Base-by-base conservation (phyloP, 2,888 invertebrate genomes). In the Microplitis manilae region DNA sequence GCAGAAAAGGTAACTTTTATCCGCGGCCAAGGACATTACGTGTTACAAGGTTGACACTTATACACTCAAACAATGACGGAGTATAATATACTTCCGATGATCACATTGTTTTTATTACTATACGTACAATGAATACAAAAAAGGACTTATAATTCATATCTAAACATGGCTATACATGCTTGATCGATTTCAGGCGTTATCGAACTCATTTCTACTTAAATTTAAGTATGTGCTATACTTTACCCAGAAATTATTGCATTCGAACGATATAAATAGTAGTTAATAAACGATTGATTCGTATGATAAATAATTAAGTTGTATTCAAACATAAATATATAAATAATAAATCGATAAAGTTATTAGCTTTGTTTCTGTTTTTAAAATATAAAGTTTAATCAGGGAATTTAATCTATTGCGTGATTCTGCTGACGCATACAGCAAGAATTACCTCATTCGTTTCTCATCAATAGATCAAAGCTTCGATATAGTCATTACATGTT, bases 1-100 rank as follows among this genome's bases (percentile, higher is more conserved):
- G 13, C 50, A 50, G 50, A 13, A 50, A 50, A 50, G 50, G 50
- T 13, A 50, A 50, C 13, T 50, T 50, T 50, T 50, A 50, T 50
- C 50, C 50, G 50, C 8, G 73, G 78, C 78, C 79, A 82, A 79
- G 80, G 81, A 80, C 80, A 79, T 38, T 40, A 76, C 77, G 72
- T 77, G 74, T n/a, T 73, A 50, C 41, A 41, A 6, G 64, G 62
- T 64, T 40, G 64, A 73, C 73, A 20, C 41, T 62, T 64, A 40
- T 59, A 72, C 39, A 76, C 68, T 72, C 8, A 50, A 13, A 50
- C 50, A 50, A 13, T 13, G 50, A 50, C 50, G 13, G 50, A 50
- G 13, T 50, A 50, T 50, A 50, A 50, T 13, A 50, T 50, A 50
- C 9, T 50, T 50, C 50, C 13, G 50, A 50, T 50, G 50, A 50